These are phyloP conservation scores for Cataglyphis albicans DNA, from an alignment of 2,888 invertebrate species.

Conservation along the genomic window DNA sequence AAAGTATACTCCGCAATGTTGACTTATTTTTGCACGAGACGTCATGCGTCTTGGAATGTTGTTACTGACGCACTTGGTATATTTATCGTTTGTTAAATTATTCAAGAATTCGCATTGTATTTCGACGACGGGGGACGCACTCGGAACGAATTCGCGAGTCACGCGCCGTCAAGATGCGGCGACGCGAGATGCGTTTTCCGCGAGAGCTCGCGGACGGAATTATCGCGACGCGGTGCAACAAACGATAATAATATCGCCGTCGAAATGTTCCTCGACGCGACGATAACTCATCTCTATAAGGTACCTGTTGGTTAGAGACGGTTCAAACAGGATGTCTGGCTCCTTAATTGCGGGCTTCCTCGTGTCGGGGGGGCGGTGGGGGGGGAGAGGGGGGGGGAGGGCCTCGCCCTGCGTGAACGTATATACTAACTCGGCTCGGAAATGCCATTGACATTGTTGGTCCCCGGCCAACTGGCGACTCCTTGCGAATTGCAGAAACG, in stretches of 20 bases:
- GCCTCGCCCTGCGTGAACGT: conserved; percentile 45
- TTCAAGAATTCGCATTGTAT: conserved; percentile 19
- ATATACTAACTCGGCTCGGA: conserved; percentile 64
- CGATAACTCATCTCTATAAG: conserved; percentile 37
- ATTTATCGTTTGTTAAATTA: conserved; percentile 3
- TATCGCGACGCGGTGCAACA: conserved; percentile 7
- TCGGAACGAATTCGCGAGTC: not conserved
- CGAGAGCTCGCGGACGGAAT: conserved; percentile 24
- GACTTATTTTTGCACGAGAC: not conserved
- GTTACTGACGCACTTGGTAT: not conserved
- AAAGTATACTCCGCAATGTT: not conserved
- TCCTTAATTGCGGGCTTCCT: conserved; percentile 63
- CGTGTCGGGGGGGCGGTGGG: conserved; percentile 21
- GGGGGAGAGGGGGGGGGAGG: conserved; percentile 1
- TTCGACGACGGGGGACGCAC: conserved; percentile 19
- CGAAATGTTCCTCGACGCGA: conserved; percentile 22
- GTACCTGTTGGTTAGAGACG: conserved; percentile 59
- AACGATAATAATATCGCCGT: conserved; percentile 36
- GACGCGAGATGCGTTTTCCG: not conserved
- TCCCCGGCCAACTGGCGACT: conserved; percentile 66
- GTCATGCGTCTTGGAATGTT: not conserved
- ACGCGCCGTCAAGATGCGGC: conserved; percentile 5
- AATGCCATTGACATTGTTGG: conserved; percentile 81
- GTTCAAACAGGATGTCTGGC: conserved; percentile 57
- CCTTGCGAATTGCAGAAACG: conserved; percentile 42